Percentiles rank a stretch among this genome's conserved stretches.
These are phyloP conservation scores for Polymixis lichenea DNA, from an alignment of 2,888 invertebrate species.

Conservation along the genomic window DNA sequence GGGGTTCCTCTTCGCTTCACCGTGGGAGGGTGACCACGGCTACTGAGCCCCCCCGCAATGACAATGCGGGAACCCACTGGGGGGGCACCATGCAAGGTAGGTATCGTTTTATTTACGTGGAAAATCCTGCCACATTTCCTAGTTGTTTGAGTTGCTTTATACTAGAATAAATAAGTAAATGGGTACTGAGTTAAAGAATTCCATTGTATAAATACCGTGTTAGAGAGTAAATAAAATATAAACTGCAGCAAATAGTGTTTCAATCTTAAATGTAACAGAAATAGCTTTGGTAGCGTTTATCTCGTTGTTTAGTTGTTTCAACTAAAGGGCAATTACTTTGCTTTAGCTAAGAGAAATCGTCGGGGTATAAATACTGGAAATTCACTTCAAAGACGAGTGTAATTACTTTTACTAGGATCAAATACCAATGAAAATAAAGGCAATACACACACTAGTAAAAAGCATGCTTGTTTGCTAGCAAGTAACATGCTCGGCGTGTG, in stretches of 20 bases:
- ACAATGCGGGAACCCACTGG: too few relatives aligned
- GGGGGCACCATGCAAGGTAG: too few relatives aligned
- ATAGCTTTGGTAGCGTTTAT: conserved; percentile 30
- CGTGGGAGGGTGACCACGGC: too few relatives aligned
- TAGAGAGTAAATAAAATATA: conserved; percentile 20
- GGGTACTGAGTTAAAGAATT: not conserved
- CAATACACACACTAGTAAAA: too few relatives aligned
- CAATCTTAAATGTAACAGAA: conserved; percentile 28
- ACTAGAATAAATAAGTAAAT: not conserved
- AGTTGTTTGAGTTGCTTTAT: not conserved
- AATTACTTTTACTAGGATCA: conserved; percentile 13
- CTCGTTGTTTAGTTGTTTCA: conserved; percentile 44
- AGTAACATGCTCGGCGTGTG: not conserved
- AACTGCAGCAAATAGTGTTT: conserved; percentile 11
- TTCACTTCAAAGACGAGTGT: conserved; percentile 12
- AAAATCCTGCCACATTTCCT: not conserved
- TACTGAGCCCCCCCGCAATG: too few relatives aligned
- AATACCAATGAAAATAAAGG: conserved; percentile 11
- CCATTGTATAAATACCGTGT: not conserved
- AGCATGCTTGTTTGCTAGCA: not conserved
- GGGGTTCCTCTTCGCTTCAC: too few relatives aligned
- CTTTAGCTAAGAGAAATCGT: conserved; percentile 25
- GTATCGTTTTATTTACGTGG: not conserved
- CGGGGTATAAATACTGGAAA: conserved; percentile 25
- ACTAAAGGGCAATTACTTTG: conserved; percentile 47